phyloP scores from a whole-genome alignment of 1,140 invertebrate species.

The Monochamus saltuarius region DNA sequence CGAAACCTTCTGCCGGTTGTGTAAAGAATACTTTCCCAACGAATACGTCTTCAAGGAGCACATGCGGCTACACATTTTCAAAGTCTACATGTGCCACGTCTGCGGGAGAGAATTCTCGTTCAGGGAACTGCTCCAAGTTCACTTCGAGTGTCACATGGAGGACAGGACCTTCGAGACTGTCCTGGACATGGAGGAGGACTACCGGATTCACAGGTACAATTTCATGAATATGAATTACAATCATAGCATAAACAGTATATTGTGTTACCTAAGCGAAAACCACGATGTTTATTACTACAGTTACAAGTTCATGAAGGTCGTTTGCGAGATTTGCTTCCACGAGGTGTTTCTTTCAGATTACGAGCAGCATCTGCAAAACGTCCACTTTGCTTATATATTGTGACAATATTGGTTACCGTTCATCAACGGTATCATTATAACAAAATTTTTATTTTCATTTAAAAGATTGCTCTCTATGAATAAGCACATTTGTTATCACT shows the following conservation, averaged over 20 bases:
- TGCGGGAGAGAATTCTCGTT: conserved; percentile 28
- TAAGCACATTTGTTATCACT: no score
- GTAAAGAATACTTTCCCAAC: conserved; percentile 29
- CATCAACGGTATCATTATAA: no score
- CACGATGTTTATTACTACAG: conserved; percentile 15
- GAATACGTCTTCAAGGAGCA: conserved; percentile 29
- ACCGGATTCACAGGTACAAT: conserved; percentile 12
- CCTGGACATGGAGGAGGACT: conserved; percentile 34
- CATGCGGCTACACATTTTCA: conserved; percentile 27
- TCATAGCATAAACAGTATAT: conserved; percentile 26
- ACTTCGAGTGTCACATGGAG: conserved; percentile 30
- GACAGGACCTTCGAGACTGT: conserved; percentile 28
- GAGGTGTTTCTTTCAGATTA: conserved; percentile 24
- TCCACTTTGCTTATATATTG: conserved; percentile 21
- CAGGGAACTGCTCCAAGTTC: conserved; percentile 22
- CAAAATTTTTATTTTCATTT: no score
- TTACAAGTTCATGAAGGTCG: conserved; percentile 13
- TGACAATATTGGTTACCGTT: background rate
- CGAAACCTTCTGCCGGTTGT: conserved; percentile 32
- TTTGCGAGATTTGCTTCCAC: conserved; percentile 27
- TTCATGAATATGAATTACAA: conserved; percentile 22
- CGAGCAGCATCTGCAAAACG: conserved; percentile 26
- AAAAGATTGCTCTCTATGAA: no score
- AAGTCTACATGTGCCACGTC: conserved; percentile 30
- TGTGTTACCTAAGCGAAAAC: conserved; percentile 23